Evolutionary conservation across 1,140 invertebrate genomes (phyloP).

Genomic region (Brevipalpus yothersi): DNA sequence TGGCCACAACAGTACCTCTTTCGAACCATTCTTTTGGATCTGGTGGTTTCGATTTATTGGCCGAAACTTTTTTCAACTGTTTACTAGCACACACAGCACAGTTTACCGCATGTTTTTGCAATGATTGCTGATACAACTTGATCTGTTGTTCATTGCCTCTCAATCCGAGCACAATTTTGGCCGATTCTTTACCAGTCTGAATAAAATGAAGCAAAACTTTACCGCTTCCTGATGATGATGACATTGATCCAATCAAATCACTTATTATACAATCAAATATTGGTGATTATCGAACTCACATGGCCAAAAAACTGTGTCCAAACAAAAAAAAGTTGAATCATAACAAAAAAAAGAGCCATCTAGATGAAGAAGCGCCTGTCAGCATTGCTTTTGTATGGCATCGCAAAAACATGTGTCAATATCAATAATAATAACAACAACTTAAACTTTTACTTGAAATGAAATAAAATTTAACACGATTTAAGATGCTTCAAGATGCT

Average conservation of each 20-base stretch:
- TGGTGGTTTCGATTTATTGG: not conserved
- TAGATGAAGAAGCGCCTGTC: no score
- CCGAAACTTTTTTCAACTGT: not conserved
- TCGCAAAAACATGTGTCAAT: no score
- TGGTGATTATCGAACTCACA: no score
- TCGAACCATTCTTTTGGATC: not conserved
- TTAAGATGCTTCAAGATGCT: no score
- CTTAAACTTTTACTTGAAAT: no score
- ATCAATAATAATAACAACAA: no score
- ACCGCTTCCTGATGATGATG: not conserved
- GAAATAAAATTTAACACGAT: no score
- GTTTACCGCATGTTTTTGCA: constrained; percentile 4
- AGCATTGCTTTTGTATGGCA: no score
- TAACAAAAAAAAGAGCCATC: no score
- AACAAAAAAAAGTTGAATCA: no score
- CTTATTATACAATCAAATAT: no score
- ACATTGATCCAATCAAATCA: not conserved
- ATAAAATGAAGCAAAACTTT: not conserved
- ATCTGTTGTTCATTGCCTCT: constrained; percentile 7
- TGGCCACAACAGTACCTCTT: not conserved
- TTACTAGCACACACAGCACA: not conserved
- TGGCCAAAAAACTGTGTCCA: no score
- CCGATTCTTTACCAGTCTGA: not conserved
- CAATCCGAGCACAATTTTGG: not conserved
- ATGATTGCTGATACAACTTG: constrained; percentile 8